Percentiles rank a stretch among this genome's conserved stretches.
Evolutionary conservation across 1,140 invertebrate species (phyloP).

Genomic region (Dreissena rostriformis): DNA sequence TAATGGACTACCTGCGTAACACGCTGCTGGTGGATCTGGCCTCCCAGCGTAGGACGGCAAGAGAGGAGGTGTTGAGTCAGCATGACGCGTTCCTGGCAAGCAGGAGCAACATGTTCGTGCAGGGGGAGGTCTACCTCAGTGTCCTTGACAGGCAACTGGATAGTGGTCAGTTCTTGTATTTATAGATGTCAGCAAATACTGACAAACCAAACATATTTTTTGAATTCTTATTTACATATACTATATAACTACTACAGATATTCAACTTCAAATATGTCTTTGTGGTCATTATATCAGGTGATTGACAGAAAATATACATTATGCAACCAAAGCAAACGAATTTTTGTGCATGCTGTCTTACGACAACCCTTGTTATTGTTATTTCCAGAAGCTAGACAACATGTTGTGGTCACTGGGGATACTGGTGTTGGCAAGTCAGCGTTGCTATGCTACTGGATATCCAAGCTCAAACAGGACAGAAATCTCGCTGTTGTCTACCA

Average conservation of each 20-base stretch:
- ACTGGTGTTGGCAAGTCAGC: constrained; percentile 70
- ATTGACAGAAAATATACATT: too few relatives aligned
- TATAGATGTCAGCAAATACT: neutral
- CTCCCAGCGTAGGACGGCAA: constrained; percentile 13
- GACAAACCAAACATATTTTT: too few relatives aligned
- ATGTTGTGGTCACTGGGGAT: constrained; percentile 60
- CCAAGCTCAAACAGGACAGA: constrained; percentile 40
- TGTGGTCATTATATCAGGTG: too few relatives aligned
- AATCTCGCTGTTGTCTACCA: constrained; percentile 59
- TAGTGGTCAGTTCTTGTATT: constrained; percentile 18
- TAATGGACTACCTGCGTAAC: constrained; percentile 68
- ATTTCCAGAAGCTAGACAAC: constrained; percentile 20
- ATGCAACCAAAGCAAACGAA: too few relatives aligned
- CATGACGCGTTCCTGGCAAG: constrained; percentile 69
- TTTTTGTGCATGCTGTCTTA: too few relatives aligned
- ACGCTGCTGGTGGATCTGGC: constrained; percentile 58
- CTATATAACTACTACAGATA: too few relatives aligned
- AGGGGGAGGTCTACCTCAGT: constrained; percentile 21
- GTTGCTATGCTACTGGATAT: constrained; percentile 68
- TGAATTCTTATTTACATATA: too few relatives aligned
- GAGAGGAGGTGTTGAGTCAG: constrained; percentile 50
- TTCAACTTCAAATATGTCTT: too few relatives aligned
- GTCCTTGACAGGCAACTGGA: constrained; percentile 34
- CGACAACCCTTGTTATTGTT: neutral
- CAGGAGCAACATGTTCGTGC: constrained; percentile 47